These are phyloP conservation scores for Epinotia ramella DNA, from an alignment of 2,888 invertebrate genomes.

Conservation along the genomic window DNA sequence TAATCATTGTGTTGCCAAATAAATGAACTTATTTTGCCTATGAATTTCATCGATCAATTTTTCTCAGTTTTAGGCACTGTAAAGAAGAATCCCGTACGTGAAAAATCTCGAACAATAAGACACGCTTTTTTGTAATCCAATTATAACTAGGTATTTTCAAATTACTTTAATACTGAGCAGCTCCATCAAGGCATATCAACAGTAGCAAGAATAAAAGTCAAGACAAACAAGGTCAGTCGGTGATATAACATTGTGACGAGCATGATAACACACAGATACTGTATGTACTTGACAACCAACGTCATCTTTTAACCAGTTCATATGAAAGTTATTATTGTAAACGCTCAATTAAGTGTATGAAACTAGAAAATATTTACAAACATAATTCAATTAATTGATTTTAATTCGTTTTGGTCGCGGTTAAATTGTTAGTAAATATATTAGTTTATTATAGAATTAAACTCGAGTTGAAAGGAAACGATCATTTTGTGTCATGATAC, in stretches of 20 bases:
- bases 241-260: conserved; percentile 78
- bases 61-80: too few relatives aligned
- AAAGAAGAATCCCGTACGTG: too few relatives aligned
- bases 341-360: conserved; percentile 30
- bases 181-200: conserved; percentile 39
- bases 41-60: too few relatives aligned
- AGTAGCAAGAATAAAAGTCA: conserved; percentile 64
- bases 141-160: conserved; percentile 31
- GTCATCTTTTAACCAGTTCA: conserved; percentile 33
- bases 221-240: conserved; percentile 75
- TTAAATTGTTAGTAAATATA: conserved; percentile 6
- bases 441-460: conserved; percentile 12
- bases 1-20: too few relatives aligned
- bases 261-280: conserved; percentile 66
- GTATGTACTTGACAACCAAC: conserved; percentile 42
- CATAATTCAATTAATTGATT: conserved; percentile 33
- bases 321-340: conserved; percentile 33
- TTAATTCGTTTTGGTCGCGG: not conserved
- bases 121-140: too few relatives aligned
- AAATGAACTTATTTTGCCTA: too few relatives aligned
- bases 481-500: not conserved
- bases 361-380: conserved; percentile 40
- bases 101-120: too few relatives aligned
- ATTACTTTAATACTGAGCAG: conserved; percentile 5
- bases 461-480: not conserved